Percentiles rank a stretch among this genome's conserved stretches.
phyloP scores from a whole-genome alignment of 2,888 invertebrate genomes.

The Meteorus cinctellus region DNA sequence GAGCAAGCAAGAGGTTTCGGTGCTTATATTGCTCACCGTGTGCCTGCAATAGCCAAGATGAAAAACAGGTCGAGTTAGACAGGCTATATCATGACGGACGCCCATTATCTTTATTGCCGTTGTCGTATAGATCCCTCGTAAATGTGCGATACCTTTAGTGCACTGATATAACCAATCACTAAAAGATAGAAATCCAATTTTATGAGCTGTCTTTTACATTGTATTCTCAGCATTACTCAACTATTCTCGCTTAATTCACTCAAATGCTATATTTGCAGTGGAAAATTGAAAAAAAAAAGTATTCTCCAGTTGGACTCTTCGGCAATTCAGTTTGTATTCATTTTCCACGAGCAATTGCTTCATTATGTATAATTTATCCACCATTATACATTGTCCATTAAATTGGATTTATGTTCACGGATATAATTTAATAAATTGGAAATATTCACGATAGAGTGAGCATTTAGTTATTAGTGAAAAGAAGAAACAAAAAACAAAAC shows the following conservation, averaged over 20 bases:
- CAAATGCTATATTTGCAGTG: background rate
- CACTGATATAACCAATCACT: conserved; percentile 10
- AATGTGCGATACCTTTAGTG: conserved; percentile 2
- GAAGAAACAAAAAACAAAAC: background rate
- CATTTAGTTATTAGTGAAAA: background rate
- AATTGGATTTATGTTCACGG: too few species aligned
- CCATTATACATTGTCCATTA: too few species aligned
- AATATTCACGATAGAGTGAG: too few species aligned
- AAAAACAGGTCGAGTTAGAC: conserved; percentile 30
- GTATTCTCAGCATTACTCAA: background rate
- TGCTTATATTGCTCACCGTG: conserved; percentile 7
- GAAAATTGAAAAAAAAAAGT: background rate
- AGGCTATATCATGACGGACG: background rate
- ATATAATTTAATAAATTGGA: too few species aligned
- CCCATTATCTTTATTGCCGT: conserved; percentile 31
- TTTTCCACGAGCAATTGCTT: too few species aligned
- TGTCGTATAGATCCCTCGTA: conserved; percentile 20
- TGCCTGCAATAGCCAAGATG: conserved; percentile 13
- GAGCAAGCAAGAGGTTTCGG: conserved; percentile 27
- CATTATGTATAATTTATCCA: too few species aligned
- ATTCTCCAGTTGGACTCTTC: background rate
- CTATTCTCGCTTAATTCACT: background rate
- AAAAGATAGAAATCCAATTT: conserved; percentile 16
- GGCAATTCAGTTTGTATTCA: too few species aligned
- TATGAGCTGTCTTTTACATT: background rate